Evolutionary conservation across 2,888 invertebrate genomes (phyloP), one percentile per base, ranked within the genome.

Genomic region (Megamerina dolium): DNA sequence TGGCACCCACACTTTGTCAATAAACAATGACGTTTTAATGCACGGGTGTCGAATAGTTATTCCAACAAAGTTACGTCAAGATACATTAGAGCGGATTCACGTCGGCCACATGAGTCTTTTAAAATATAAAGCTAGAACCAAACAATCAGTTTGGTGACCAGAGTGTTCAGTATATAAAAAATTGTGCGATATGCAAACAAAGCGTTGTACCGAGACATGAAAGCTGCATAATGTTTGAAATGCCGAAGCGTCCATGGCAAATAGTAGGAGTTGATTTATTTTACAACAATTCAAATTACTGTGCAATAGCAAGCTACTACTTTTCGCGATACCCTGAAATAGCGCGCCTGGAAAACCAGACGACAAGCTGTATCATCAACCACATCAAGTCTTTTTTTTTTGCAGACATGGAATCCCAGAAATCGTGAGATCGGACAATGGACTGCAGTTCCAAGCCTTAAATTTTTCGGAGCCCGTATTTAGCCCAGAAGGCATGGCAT

Each of bases 261-360:
- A 40, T 45, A 10, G 34, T 40, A 16, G 32, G 45, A 8, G 27
- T 45, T 2, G 40, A 40, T 36, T 17, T 45, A n/a, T 45, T 45
- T 12, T 45, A 31, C 32, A 26, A 18, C 18, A 40, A 17, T 19
- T 45, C 40, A 18, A 23, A 29, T 21, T 19, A n/a, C 19, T 40
- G 40, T 37, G 8, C 39, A 34, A 8, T 44, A 14, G 26, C 23
- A 13, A 39, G 35, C 14, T 38, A 44, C 14, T 44, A 35, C 35
- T 44, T 38, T 16, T 43, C 43, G 14, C 10, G 45, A 30, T 34
- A 33, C 17, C 27, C 37, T 2, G 35, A 44, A n/a, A 33, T 45
- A 41, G 34, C 26, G n/a, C n/a, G n/a, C n/a, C n/a, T n/a, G n/a
- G n/a, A n/a, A n/a, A n/a, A n/a, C n/a, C n/a, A n/a, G n/a, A n/a